These are phyloP conservation scores for Nomia melanderi DNA, from an alignment of 1,140 invertebrate species.

Conservation along the genomic window DNA sequence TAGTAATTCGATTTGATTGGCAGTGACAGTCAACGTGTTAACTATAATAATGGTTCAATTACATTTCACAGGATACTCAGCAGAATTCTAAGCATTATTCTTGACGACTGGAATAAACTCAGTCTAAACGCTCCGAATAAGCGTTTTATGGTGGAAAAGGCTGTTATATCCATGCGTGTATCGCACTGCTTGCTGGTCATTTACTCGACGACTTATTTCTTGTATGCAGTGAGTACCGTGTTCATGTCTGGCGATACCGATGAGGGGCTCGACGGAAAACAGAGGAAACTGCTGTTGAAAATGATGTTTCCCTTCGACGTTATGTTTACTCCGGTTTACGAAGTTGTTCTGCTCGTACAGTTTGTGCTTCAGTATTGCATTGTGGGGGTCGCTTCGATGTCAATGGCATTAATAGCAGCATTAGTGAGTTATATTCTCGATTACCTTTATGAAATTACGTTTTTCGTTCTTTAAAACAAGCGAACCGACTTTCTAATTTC, in stretches of 20 bases:
- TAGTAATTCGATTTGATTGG: too few species aligned
- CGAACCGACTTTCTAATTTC: too few species aligned
- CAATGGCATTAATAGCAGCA: background rate
- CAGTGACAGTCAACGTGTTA: too few species aligned
- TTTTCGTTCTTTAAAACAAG: too few species aligned
- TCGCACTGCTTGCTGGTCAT: background rate
- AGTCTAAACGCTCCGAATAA: background rate
- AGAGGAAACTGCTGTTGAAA: conserved; percentile 15
- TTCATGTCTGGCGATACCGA: background rate
- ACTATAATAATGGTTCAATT: background rate
- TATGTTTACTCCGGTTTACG: conserved; percentile 12
- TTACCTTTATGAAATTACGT: background rate
- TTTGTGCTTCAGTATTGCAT: background rate
- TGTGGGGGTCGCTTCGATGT: background rate
- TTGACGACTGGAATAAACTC: background rate
- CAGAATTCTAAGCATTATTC: background rate
- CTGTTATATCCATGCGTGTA: background rate
- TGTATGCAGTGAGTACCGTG: background rate
- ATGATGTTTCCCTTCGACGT: conserved; percentile 24
- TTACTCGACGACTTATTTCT: background rate
- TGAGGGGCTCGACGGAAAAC: background rate
- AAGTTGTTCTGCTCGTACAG: conserved; percentile 12
- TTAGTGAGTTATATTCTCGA: background rate
- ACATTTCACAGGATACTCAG: background rate
- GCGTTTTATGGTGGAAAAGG: background rate